These are phyloP conservation scores for Xenopus tropicalis DNA, from an alignment of 2,113 vertebrate species.

Conservation along the genomic window DNA sequence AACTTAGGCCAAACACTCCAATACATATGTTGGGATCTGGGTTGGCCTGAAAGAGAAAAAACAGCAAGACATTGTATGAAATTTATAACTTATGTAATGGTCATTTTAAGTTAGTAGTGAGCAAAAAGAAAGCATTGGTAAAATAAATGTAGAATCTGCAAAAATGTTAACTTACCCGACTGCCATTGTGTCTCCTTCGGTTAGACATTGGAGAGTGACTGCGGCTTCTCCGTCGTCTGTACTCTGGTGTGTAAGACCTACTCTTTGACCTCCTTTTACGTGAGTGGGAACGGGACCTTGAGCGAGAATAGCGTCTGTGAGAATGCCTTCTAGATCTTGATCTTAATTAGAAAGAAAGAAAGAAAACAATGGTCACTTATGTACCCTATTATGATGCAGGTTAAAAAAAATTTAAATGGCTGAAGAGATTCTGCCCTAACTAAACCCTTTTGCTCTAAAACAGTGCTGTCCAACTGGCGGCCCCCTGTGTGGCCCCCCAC, in stretches of 20 bases:
- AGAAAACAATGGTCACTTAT: too few species aligned
- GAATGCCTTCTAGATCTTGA: conserved; percentile 82
- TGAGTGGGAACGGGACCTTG: conserved; percentile 78
- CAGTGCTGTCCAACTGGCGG: too few species aligned
- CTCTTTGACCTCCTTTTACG: conserved; percentile 81
- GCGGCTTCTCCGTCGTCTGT: conserved; percentile 78
- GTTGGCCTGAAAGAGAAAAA: conserved; percentile 75
- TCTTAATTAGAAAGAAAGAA: conserved; percentile 55
- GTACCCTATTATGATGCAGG: too few species aligned
- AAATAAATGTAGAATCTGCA: background rate
- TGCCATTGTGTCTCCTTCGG: conserved; percentile 78
- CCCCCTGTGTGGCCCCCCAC: too few species aligned
- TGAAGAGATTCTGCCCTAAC: too few species aligned
- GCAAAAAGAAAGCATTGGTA: background rate
- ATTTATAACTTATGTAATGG: too few species aligned
- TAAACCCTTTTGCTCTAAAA: too few species aligned
- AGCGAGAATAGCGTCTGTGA: conserved; percentile 78
- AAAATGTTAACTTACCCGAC: conserved; percentile 73
- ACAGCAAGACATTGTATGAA: background rate
- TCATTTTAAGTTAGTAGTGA: too few species aligned
- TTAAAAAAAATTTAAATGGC: too few species aligned
- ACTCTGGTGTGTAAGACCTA: conserved; percentile 81
- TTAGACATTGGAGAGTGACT: conserved; percentile 88
- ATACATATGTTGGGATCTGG: conserved; percentile 90
- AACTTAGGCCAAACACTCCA: conserved; percentile 90